Evolutionary conservation across 2,888 invertebrate genomes (phyloP).

Genomic region (Hipparchia sbordonii): DNA sequence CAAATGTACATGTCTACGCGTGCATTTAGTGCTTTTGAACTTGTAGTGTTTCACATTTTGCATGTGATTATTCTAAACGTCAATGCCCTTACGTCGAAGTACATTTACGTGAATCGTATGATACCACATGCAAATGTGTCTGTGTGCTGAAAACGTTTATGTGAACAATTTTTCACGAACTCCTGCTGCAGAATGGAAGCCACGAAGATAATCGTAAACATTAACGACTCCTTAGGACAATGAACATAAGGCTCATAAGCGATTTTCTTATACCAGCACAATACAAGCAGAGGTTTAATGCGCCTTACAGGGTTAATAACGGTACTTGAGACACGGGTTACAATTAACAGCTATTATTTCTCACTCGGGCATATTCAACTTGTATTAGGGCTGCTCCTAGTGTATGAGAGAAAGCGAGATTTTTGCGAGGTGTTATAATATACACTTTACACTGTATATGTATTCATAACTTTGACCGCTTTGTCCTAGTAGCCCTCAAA

Average conservation of each 20-base stretch:
- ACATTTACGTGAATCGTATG: neutral
- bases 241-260: slow-evolving; percentile 4
- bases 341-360: slow-evolving; percentile 30
- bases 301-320: slow-evolving; percentile 25
- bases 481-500: too few relatives aligned
- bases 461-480: too few relatives aligned
- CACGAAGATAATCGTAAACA: slow-evolving; percentile 19
- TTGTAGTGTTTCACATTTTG: too few relatives aligned
- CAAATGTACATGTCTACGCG: too few relatives aligned
- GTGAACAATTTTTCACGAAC: neutral
- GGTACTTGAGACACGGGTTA: slow-evolving; percentile 20
- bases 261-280: slow-evolving; percentile 18
- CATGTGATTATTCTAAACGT: too few relatives aligned
- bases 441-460: too few relatives aligned
- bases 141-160: neutral
- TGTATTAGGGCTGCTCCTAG: neutral
- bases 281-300: slow-evolving; percentile 22
- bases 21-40: too few relatives aligned
- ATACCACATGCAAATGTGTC: neutral
- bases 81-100: too few relatives aligned
- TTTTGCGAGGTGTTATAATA: neutral
- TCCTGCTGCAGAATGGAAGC: neutral
- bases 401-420: neutral
- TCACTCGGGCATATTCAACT: neutral
- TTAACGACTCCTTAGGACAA: slow-evolving; percentile 11